Conservation (phyloP, 2,113 vertebrate genomes). For the Myotis davidii region DNA sequence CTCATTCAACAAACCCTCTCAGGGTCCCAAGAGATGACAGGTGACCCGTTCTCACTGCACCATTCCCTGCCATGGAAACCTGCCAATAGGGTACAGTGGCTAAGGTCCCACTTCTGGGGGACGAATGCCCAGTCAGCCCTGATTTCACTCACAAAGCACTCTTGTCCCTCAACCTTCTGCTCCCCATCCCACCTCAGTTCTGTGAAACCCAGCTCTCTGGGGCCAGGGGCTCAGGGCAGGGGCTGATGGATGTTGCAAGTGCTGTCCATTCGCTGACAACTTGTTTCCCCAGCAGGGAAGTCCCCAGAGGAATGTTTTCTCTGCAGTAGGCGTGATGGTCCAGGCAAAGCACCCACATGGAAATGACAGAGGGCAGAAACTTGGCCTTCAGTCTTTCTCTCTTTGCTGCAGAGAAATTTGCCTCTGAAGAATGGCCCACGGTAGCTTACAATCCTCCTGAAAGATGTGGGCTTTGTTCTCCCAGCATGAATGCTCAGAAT, state of each 20-base stretch:
- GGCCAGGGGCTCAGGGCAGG: neutral
- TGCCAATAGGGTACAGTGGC: neutral
- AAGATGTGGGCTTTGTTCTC: too few relatives aligned
- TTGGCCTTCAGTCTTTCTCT: neutral
- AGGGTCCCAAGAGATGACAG: fast-evolving
- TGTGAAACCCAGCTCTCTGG: neutral
- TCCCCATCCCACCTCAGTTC: fast-evolving
- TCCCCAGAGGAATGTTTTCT: fast-evolving
- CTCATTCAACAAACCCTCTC: neutral
- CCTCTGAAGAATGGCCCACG: neutral
- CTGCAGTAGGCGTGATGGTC: neutral
- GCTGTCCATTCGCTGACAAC: neutral
- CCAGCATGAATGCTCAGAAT: neutral
- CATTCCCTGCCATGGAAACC: neutral
- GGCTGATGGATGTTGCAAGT: too few relatives aligned
- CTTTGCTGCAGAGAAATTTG: neutral
- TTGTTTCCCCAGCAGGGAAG: neutral
- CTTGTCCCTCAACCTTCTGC: neutral
- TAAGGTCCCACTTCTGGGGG: neutral
- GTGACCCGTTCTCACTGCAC: neutral
- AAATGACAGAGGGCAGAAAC: fast-evolving
- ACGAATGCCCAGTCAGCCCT: neutral
- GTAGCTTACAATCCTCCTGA: fast-evolving
- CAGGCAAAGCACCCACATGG: fast-evolving
- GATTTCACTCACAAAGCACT: neutral